Conservation (phyloP, 1,140 invertebrate genomes). For the Trichogramma pretiosum region DNA sequence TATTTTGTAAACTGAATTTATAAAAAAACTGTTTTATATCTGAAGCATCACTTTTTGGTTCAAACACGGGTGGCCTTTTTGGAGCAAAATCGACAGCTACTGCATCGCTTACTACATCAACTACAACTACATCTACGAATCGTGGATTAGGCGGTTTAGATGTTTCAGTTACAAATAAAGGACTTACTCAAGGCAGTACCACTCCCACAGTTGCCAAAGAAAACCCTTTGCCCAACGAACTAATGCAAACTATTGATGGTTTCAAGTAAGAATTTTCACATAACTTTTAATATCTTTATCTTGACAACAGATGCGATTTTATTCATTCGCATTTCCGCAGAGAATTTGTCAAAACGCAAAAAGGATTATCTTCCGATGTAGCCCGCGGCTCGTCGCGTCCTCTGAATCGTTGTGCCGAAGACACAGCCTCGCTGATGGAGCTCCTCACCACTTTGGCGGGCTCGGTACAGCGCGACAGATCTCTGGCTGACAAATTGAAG, state of each 20-base stretch:
- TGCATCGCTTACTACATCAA: slow-evolving; percentile 25
- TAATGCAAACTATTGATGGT: slow-evolving; percentile 50
- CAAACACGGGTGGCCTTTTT: slow-evolving; percentile 31
- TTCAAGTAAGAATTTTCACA: slow-evolving; percentile 58
- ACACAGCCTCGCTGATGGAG: slow-evolving; percentile 56
- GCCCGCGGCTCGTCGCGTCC: slow-evolving; percentile 63
- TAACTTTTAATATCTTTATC: no score
- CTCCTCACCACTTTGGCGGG: slow-evolving; percentile 54
- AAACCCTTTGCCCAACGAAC: slow-evolving; percentile 63
- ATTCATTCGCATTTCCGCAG: slow-evolving; percentile 58
- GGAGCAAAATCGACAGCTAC: slow-evolving; percentile 32
- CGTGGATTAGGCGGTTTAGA: slow-evolving; percentile 59
- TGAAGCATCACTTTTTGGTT: slow-evolving; percentile 33
- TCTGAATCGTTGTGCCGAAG: slow-evolving; percentile 55
- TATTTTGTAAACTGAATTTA: no score
- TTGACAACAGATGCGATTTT: no score
- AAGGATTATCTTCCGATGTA: slow-evolving; percentile 71
- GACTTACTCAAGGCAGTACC: slow-evolving; percentile 44
- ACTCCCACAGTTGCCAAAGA: slow-evolving; percentile 60
- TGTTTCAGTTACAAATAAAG: slow-evolving; percentile 47
- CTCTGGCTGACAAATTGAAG: slow-evolving; percentile 61
- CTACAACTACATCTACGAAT: slow-evolving; percentile 33
- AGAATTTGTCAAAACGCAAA: slow-evolving; percentile 75
- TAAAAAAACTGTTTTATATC: slow-evolving; percentile 17
- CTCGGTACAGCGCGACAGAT: slow-evolving; percentile 54